These are phyloP conservation scores for Azemiops feae DNA, from an alignment of 2,113 vertebrate species.

Conservation along the genomic window DNA sequence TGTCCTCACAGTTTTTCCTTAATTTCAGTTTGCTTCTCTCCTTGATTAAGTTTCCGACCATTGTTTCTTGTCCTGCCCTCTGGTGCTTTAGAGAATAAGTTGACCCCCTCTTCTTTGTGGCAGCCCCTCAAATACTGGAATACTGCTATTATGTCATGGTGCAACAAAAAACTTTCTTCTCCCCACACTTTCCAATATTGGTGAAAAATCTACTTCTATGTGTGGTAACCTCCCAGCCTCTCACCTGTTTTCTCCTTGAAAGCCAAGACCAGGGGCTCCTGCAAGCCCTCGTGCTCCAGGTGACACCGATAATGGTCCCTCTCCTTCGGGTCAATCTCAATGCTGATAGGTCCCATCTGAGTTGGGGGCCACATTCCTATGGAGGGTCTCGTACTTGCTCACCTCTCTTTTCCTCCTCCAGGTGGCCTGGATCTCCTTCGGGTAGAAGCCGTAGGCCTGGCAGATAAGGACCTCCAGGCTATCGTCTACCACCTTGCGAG, in stretches of 20 bases:
- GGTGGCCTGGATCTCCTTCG: not conserved
- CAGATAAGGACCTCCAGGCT: not conserved
- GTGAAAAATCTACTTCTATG: too few relatives aligned
- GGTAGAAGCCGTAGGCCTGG: not conserved
- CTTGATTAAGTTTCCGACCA: too few relatives aligned
- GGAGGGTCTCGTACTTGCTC: not conserved
- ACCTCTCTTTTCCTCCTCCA: not conserved
- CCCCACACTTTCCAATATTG: too few relatives aligned
- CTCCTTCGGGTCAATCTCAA: not conserved
- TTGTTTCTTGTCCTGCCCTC: too few relatives aligned
- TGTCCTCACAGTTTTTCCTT: too few relatives aligned
- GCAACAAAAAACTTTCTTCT: too few relatives aligned
- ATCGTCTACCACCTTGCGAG: fast-evolving
- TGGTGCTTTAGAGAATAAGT: too few relatives aligned
- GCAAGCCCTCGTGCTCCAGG: not conserved
- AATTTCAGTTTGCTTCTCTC: too few relatives aligned
- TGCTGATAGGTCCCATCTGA: not conserved
- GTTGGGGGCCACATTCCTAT: not conserved
- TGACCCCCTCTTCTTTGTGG: too few relatives aligned
- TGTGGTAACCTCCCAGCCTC: fast-evolving
- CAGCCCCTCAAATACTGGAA: too few relatives aligned
- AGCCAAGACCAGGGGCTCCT: not conserved
- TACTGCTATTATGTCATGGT: too few relatives aligned
- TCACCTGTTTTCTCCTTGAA: not conserved
- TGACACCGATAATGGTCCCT: not conserved